Conservation (phyloP, 2,797 vertebrate species). For the Sebastes diaconus region DNA sequence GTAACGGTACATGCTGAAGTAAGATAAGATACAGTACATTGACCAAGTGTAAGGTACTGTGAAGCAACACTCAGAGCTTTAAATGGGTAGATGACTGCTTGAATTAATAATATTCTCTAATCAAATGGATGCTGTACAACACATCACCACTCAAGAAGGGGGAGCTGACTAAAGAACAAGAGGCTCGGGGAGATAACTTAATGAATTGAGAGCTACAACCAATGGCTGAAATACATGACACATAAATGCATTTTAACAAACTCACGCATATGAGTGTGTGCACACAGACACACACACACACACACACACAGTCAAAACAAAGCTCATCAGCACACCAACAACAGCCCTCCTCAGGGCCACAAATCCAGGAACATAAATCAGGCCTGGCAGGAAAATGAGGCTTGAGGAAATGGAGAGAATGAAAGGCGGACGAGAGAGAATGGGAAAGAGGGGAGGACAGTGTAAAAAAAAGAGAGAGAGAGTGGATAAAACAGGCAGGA, state of each 20-base stretch:
- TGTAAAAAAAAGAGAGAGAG: conserved; percentile 49
- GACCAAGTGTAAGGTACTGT: not conserved
- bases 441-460: conserved; percentile 34
- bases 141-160: not conserved
- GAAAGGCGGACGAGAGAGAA: conserved; percentile 53
- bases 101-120: conserved; percentile 2
- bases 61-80: not conserved
- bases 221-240: conserved; percentile 9
- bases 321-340: conserved; percentile 67
- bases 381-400: conserved; percentile 75
- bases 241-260: conserved; percentile 15
- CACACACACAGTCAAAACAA: conserved; percentile 57
- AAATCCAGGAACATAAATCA: conserved; percentile 80
- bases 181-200: not conserved
- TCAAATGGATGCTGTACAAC: not conserved
- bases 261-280: not conserved
- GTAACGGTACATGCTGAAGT: too few species aligned
- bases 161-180: not conserved
- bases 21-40: not conserved
- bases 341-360: conserved; percentile 71
- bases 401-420: conserved; percentile 67
- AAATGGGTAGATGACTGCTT: not conserved
- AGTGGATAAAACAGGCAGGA: conserved; percentile 51
- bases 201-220: conserved; percentile 19
- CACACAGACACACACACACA: conserved; percentile 4